A percentile compares a stretch with the other conserved stretches of the same genome.
Conservation (phyloP, 2,797 vertebrate genomes). For the Myripristis jacobus region DNA sequence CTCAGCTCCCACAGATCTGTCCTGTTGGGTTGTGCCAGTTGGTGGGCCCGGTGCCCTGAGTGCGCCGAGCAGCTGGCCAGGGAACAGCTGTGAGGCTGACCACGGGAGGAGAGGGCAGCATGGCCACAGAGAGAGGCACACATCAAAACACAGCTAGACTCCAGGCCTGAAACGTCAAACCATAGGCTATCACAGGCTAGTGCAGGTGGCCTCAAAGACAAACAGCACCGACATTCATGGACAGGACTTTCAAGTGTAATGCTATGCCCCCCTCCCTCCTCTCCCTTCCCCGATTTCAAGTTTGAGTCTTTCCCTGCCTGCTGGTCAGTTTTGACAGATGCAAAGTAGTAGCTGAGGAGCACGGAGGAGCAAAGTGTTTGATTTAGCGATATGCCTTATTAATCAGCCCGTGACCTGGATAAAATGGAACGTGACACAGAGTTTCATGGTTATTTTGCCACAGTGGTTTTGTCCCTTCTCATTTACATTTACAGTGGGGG, state of each 20-base stretch:
- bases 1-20: conserved; percentile 10
- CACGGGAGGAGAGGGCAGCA: conserved; percentile 56
- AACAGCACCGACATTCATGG: conserved; percentile 56
- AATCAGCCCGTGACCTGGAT: not conserved
- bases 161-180: conserved; percentile 65
- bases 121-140: conserved; percentile 44
- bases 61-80: conserved; percentile 62
- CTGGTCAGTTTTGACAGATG: conserved; percentile 2
- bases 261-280: conserved; percentile 26
- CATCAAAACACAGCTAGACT: conserved; percentile 70
- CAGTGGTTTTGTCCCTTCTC: too few relatives aligned
- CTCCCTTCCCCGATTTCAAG: conserved; percentile 40
- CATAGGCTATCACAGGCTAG: conserved; percentile 56
- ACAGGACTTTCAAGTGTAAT: conserved; percentile 23
- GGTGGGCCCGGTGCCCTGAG: conserved; percentile 34
- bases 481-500: too few relatives aligned
- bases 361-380: not conserved
- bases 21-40: conserved; percentile 36
- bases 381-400: not conserved
- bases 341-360: not conserved
- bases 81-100: conserved; percentile 73
- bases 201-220: conserved; percentile 69
- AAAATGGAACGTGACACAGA: not conserved
- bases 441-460: too few relatives aligned
- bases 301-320: conserved; percentile 32